Base-by-base conservation (phyloP, 2,888 invertebrate genomes). In the Scotopteryx bipunctaria region DNA sequence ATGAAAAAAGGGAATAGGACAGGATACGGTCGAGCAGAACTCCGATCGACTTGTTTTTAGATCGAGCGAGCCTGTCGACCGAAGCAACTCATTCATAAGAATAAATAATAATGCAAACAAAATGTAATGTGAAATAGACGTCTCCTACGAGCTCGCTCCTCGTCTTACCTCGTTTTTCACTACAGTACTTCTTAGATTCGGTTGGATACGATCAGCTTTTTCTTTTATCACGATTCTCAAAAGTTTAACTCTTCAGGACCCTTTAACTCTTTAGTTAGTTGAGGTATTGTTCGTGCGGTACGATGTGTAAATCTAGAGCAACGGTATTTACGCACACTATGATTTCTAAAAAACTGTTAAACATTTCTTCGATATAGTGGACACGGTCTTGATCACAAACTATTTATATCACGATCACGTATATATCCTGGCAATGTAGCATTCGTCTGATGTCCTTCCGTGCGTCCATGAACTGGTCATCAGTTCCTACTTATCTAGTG, bases 61-160 rank as follows among this genome's bases (percentile, higher is more conserved):
- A 13, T 33, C 47, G 45, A 31, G 29, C 49, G 48, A 40, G 42
- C 8, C 63, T 54, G 55, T 49, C 59, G 70, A 67, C 71, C 75
- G 52, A 61, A 69, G 83, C 84, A 83, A 83, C 73, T 78, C 41
- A 83, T 71, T 73, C 32, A 33, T 15, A 63, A 36, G 83, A 78
- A 44, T 23, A 70, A 84, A 76, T 61, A 63, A 80, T 76, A 75
- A 64, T 59, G 86, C 86, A 86, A 86, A 80, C 76, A 38, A 86
- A 76, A 81, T 40, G 55, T 76, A 86, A 85, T 65, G 78, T 78
- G 81, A 76, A 79, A 63, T 66, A 67, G 61, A 59, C 52, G 33
- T 53, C 47, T 42, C 49, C 55, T 49, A 36, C 44, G 51, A 55
- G 50, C 42, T 42, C 50, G 19, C 31, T 27, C 17, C 21, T 42